Conservation (phyloP, 2,113 vertebrate genomes). For the Gasterosteus aculeatus region DNA sequence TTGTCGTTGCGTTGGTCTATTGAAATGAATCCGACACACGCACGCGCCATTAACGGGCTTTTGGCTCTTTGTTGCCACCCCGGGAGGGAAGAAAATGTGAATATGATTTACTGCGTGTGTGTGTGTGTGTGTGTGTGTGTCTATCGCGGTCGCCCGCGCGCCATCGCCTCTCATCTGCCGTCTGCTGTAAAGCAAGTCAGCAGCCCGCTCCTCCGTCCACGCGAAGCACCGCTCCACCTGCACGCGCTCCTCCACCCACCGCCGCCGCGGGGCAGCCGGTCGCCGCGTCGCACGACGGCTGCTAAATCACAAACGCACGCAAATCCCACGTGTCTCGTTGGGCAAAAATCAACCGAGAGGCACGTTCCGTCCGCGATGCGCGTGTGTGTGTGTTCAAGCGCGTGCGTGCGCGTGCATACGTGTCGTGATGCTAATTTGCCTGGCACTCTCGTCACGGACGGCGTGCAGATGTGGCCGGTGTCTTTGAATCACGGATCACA, state of each 20-base stretch:
- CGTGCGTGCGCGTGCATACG: too few species aligned
- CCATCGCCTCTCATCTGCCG: conserved; percentile 25
- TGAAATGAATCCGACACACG: too few species aligned
- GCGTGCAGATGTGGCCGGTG: conserved; percentile 15
- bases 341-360: neutral
- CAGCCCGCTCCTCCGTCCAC: conserved; percentile 58
- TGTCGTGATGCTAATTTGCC: neutral
- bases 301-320: conserved; percentile 10
- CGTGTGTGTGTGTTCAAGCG: too few species aligned
- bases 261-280: neutral
- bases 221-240: conserved; percentile 33
- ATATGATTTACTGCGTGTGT: conserved; percentile 2
- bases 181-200: conserved; percentile 71
- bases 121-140: neutral
- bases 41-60: neutral
- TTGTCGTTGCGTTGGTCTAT: neutral
- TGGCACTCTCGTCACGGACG: neutral
- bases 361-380: neutral
- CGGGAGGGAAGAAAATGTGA: conserved; percentile 13
- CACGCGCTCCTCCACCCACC: conserved; percentile 3
- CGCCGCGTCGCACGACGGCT: conserved; percentile 36
- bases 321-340: conserved; percentile 9
- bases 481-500: conserved; percentile 10
- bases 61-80: conserved; percentile 44
- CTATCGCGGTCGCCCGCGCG: conserved; percentile 55